Conservation (phyloP, 2,888 invertebrate species). For the Napeogenes inachia region DNA sequence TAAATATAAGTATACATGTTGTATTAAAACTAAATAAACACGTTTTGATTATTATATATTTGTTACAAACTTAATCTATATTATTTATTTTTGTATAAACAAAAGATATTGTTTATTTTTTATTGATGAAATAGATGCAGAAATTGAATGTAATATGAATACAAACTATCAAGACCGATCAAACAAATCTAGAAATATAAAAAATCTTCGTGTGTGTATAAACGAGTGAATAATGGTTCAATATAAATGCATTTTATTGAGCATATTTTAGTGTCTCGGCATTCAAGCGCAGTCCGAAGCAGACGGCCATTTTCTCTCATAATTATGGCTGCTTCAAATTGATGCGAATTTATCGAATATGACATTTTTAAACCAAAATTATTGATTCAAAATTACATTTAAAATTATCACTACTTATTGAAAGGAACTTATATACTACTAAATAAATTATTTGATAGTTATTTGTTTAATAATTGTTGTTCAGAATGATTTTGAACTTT, state of each 20-base stretch:
- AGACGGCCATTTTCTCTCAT: slow-evolving; percentile 26
- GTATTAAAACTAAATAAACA: too few relatives aligned
- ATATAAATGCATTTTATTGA: slow-evolving; percentile 26
- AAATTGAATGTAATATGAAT: too few relatives aligned
- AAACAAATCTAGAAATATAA: not conserved
- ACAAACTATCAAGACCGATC: not conserved
- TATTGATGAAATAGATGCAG: too few relatives aligned
- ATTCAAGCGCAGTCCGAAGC: slow-evolving; percentile 26
- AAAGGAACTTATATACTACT: too few relatives aligned
- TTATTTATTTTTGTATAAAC: too few relatives aligned
- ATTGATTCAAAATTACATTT: slow-evolving; percentile 13
- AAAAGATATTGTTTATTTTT: too few relatives aligned
- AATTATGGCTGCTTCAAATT: slow-evolving; percentile 28
- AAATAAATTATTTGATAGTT: too few relatives aligned
- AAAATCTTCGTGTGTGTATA: slow-evolving; percentile 1
- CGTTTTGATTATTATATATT: too few relatives aligned
- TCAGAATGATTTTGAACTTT: too few relatives aligned
- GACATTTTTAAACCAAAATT: slow-evolving; percentile 24
- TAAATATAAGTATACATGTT: too few relatives aligned
- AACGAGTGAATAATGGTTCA: slow-evolving; percentile 3
- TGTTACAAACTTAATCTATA: too few relatives aligned
- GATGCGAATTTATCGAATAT: slow-evolving; percentile 21
- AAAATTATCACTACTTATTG: not conserved
- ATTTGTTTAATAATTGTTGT: too few relatives aligned
- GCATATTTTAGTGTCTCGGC: slow-evolving; percentile 14